Conservation (phyloP, 2,888 invertebrate species). For the Gastracanthus pulcherrimus region DNA sequence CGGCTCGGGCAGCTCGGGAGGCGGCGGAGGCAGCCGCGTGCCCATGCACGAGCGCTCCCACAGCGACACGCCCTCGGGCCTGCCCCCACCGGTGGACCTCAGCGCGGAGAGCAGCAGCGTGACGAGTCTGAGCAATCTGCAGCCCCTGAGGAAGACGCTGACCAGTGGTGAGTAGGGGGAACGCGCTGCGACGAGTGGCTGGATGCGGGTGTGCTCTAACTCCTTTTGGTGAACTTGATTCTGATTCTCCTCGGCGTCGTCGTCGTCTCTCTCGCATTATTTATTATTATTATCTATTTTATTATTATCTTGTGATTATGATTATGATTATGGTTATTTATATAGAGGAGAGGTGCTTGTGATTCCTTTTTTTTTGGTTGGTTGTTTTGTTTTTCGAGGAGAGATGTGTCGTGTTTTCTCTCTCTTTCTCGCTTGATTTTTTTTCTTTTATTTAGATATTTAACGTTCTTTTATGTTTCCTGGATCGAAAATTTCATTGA, state of each 20-base stretch:
- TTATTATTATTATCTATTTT: slow-evolving; percentile 34
- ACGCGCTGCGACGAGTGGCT: background rate
- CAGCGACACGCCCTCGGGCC: slow-evolving; percentile 91
- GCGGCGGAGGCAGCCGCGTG: slow-evolving; percentile 74
- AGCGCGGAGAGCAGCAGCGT: slow-evolving; percentile 97
- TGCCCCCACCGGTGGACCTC: slow-evolving; percentile 89
- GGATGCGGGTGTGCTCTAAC: background rate
- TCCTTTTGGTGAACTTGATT: background rate
- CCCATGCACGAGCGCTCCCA: slow-evolving; percentile 92
- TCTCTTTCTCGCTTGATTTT: slow-evolving; percentile 22
- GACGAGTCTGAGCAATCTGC: slow-evolving; percentile 92
- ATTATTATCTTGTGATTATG: no score
- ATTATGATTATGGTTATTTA: slow-evolving; percentile 35
- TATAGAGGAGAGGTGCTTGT: slow-evolving; percentile 51
- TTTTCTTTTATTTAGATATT: slow-evolving; percentile 27
- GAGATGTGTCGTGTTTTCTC: slow-evolving; percentile 29
- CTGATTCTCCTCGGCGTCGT: slow-evolving; percentile 23
- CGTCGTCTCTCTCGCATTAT: slow-evolving; percentile 54
- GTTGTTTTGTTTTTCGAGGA: slow-evolving; percentile 11
- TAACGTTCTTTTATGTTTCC: slow-evolving; percentile 21
- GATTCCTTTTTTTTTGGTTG: slow-evolving; percentile 19
- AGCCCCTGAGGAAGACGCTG: slow-evolving; percentile 89
- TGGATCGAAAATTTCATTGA: slow-evolving; percentile 46
- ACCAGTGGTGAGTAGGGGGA: slow-evolving; percentile 82
- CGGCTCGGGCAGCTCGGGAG: slow-evolving; percentile 81